Evolutionary conservation across 2,888 invertebrate genomes (phyloP).

Genomic region (Artemia sinica): DNA sequence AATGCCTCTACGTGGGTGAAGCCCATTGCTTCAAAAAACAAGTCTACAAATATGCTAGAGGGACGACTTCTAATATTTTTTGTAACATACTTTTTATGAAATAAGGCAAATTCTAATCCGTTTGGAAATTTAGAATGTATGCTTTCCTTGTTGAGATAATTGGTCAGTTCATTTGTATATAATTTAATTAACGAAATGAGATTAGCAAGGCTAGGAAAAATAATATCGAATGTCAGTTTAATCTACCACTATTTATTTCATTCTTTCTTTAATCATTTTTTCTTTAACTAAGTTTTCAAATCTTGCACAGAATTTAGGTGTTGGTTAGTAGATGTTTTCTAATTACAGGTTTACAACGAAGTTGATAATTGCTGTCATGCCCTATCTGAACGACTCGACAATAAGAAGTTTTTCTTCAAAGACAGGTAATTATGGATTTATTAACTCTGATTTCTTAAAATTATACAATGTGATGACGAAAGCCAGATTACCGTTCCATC

Average conservation of each 20-base stretch:
- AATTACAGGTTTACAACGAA: conserved; percentile 38
- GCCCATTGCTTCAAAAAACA: too few species aligned
- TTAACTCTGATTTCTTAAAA: too few species aligned
- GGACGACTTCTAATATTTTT: too few species aligned
- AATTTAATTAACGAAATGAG: too few species aligned
- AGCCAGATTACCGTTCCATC: too few species aligned
- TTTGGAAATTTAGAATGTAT: not conserved
- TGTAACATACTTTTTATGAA: too few species aligned
- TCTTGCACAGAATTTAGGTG: not conserved
- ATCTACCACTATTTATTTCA: conserved; percentile 11
- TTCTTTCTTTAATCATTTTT: not conserved
- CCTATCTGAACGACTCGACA: conserved; percentile 62
- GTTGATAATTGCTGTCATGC: conserved; percentile 73
- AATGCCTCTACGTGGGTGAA: too few species aligned
- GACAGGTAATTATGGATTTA: conserved; percentile 36
- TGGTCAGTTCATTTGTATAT: not conserved
- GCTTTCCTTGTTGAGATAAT: not conserved
- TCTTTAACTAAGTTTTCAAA: conserved; percentile 12
- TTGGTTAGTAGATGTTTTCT: not conserved
- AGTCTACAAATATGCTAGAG: too few species aligned
- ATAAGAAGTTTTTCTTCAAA: conserved; percentile 63
- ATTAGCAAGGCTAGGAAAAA: not conserved
- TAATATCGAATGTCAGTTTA: conserved; percentile 27
- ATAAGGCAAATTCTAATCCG: not conserved
- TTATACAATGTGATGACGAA: too few species aligned